phyloP scores from a whole-genome alignment of 1,140 invertebrate genomes.

The Eueides isabella region DNA sequence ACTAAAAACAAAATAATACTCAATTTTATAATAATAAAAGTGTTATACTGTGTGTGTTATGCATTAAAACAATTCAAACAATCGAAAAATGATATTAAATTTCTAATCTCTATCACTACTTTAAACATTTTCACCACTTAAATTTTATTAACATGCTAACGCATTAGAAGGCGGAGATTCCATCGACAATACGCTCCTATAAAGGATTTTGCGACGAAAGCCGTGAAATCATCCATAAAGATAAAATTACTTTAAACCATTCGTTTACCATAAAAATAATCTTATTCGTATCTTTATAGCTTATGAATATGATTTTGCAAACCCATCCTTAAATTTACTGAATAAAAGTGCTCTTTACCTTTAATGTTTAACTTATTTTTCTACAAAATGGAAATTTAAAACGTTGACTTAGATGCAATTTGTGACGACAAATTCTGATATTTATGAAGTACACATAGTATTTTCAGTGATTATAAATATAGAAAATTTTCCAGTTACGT shows the following conservation, averaged over 20 bases:
- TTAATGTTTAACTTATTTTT: not conserved
- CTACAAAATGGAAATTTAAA: not conserved
- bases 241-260: slow-evolving; percentile 53
- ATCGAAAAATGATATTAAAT: not conserved
- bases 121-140: not conserved
- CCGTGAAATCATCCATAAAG: slow-evolving; percentile 45
- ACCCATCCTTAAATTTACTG: not conserved
- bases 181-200: slow-evolving; percentile 37
- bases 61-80: not conserved
- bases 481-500: no score
- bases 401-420: slow-evolving; percentile 19
- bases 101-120: not conserved
- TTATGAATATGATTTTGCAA: slow-evolving; percentile 7
- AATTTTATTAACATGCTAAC: not conserved
- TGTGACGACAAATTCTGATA: slow-evolving; percentile 4
- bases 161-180: slow-evolving; percentile 26
- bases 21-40: not conserved
- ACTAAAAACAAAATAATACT: no score
- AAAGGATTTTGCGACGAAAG: slow-evolving; percentile 38
- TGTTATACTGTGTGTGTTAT: not conserved
- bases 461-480: no score
- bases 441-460: not conserved
- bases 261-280: slow-evolving; percentile 53
- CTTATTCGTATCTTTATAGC: slow-evolving; percentile 42
- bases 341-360: not conserved